Conservation (phyloP, 2,113 vertebrate genomes). For the Melanotaenia duboulayi region DNA sequence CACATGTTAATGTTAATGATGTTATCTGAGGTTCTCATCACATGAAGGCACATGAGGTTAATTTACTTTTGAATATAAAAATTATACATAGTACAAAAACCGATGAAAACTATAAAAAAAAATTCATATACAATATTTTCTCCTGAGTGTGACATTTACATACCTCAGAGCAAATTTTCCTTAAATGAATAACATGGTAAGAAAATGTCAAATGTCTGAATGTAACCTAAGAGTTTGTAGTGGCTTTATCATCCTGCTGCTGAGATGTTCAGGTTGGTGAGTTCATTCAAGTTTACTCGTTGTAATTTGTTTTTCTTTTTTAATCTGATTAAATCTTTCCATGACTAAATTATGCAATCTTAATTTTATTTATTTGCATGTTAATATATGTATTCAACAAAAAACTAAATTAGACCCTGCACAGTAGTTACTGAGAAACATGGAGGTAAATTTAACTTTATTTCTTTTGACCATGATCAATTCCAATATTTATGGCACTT, state of each 20-base stretch:
- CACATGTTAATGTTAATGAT: neutral
- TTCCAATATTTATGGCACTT: too few relatives aligned
- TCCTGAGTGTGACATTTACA: neutral
- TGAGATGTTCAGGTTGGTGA: neutral
- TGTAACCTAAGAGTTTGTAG: rapidly evolving
- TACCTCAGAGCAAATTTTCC: rapidly evolving
- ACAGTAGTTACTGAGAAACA: neutral
- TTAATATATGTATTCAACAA: neutral
- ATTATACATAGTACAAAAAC: neutral
- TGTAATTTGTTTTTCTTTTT: rapidly evolving
- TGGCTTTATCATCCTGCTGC: neutral
- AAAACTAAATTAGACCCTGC: neutral
- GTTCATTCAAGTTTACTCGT: neutral
- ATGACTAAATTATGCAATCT: neutral
- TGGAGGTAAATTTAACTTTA: too few relatives aligned
- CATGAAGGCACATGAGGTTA: neutral
- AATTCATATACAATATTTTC: too few relatives aligned
- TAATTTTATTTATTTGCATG: neutral
- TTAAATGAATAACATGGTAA: neutral
- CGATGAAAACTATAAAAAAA: too few relatives aligned
- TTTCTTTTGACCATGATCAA: too few relatives aligned
- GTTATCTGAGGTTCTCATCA: neutral
- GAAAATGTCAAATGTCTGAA: too few relatives aligned
- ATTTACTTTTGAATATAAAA: neutral
- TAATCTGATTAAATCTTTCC: rapidly evolving